phyloP scores from a whole-genome alignment of 2,113 vertebrate genomes.

The Festucalex cinctus region DNA sequence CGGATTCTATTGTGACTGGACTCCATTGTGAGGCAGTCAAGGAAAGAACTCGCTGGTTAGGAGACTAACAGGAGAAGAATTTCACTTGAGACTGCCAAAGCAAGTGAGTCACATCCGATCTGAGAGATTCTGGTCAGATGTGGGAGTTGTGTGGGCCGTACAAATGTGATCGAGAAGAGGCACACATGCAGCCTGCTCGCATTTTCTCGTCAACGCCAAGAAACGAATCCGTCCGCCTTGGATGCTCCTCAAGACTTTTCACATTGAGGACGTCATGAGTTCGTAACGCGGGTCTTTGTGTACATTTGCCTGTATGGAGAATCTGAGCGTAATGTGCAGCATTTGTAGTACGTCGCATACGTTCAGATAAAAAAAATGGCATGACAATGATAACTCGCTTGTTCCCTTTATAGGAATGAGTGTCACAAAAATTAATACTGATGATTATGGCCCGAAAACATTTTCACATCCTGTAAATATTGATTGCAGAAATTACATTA shows the following conservation, averaged over 20 bases:
- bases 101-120: slow-evolving; percentile 69
- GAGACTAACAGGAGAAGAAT: slow-evolving; percentile 62
- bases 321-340: slow-evolving; percentile 6
- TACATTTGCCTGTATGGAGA: slow-evolving; percentile 26
- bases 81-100: slow-evolving; percentile 60
- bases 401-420: not conserved
- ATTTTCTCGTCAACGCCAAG: slow-evolving; percentile 47
- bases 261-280: slow-evolving; percentile 31
- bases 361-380: slow-evolving; percentile 15
- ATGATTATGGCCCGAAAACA: no score
- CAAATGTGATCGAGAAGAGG: slow-evolving; percentile 66
- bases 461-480: no score
- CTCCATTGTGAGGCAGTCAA: slow-evolving; percentile 14
- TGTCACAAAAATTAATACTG: no score
- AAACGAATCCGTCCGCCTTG: slow-evolving; percentile 55
- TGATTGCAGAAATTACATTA: no score
- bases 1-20: slow-evolving; percentile 8
- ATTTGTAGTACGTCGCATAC: slow-evolving; percentile 3
- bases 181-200: slow-evolving; percentile 46
- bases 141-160: slow-evolving; percentile 59
- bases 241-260: slow-evolving; percentile 51
- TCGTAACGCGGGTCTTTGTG: slow-evolving; percentile 28
- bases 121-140: slow-evolving; percentile 62
- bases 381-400: not conserved
- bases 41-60: slow-evolving; percentile 45